phyloP scores from a whole-genome alignment of 2,888 invertebrate species.

The Chaetoderma sp. region DNA sequence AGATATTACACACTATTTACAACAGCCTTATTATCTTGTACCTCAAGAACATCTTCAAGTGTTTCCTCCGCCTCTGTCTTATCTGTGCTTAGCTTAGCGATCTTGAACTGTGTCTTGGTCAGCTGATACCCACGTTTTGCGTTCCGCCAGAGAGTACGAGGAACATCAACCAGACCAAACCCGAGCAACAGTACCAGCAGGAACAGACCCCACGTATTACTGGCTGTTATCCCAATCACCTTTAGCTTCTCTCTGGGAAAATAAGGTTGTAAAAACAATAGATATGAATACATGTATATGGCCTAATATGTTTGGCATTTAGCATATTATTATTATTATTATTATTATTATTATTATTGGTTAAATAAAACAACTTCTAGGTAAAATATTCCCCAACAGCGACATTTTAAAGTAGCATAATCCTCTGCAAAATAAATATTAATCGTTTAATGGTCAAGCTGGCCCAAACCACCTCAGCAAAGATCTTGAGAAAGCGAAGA shows the following conservation, averaged over 20 bases:
- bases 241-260: slow-evolving; percentile 83
- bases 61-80: slow-evolving; percentile 97
- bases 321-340: no score
- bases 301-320: not conserved
- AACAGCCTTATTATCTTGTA: no score
- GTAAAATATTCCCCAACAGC: no score
- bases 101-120: slow-evolving; percentile 90
- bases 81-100: slow-evolving; percentile 92
- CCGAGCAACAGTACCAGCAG: slow-evolving; percentile 90
- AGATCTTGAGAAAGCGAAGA: no score
- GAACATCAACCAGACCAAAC: slow-evolving; percentile 95
- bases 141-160: slow-evolving; percentile 89
- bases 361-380: no score
- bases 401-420: no score
- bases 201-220: slow-evolving; percentile 99
- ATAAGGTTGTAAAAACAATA: not conserved
- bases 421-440: no score
- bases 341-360: no score
- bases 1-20: no score
- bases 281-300: not conserved
- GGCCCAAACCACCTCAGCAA: no score
- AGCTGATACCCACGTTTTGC: slow-evolving; percentile 87
- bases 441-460: no score
- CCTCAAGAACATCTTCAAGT: slow-evolving; percentile 94
- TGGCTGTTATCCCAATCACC: slow-evolving; percentile 96